Conservation (phyloP, 37 sponge, comb jelly and placozoan species). For the Ephydatia muelleri region DNA sequence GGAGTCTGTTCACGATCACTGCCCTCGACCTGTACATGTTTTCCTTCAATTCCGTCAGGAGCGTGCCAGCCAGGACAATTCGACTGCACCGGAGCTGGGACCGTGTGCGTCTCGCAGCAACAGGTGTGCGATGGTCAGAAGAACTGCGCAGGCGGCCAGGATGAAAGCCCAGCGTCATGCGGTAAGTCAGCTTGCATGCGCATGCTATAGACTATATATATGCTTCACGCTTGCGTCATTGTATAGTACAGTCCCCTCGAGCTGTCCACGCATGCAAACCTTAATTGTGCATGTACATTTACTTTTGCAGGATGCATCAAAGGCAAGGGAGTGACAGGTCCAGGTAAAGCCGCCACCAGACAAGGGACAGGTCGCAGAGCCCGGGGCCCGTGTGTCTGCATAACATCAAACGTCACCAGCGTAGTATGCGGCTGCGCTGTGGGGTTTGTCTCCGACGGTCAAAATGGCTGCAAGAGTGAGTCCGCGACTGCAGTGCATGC, state of each 20-base stretch:
- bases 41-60: too few species aligned
- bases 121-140: neutral
- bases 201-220: too few species aligned
- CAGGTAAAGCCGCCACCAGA: neutral
- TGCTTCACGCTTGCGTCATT: too few species aligned
- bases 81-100: neutral
- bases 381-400: neutral
- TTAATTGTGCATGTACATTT: too few species aligned
- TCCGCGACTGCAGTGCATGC: too few species aligned
- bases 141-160: neutral
- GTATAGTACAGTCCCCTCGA: too few species aligned
- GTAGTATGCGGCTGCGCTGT: neutral
- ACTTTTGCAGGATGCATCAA: too few species aligned
- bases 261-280: too few species aligned
- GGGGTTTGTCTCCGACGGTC: neutral
- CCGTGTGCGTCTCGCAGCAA: neutral
- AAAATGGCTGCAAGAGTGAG: neutral
- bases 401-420: neutral
- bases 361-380: neutral
- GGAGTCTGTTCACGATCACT: too few species aligned
- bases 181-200: too few species aligned
- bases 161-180: neutral
- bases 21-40: too few species aligned
- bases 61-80: neutral
- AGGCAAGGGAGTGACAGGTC: too few species aligned